Conservation (phyloP, 2,888 invertebrate species). For the Tanypteryx hageni region DNA sequence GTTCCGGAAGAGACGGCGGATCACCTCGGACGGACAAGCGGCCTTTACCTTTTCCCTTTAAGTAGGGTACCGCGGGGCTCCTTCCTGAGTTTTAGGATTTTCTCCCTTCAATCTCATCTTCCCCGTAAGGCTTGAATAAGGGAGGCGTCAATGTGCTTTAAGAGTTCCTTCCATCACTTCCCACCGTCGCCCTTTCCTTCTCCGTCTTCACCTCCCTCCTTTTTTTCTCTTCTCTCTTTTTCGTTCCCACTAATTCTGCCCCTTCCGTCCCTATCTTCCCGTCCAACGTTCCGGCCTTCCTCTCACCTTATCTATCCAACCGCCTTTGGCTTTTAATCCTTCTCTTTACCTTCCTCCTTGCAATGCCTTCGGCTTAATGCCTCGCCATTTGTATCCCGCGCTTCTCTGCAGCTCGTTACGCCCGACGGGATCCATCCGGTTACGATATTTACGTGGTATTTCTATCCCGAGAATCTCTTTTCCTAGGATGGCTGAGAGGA, state of each 20-base stretch:
- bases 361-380: constrained; percentile 20
- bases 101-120: neutral
- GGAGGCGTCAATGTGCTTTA: constrained; percentile 31
- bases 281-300: neutral
- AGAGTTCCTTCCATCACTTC: constrained; percentile 23
- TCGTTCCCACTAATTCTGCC: neutral
- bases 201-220: neutral
- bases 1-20: neutral
- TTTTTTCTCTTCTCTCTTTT: neutral
- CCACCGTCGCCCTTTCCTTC: no score
- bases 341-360: neutral
- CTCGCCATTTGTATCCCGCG: constrained; percentile 7
- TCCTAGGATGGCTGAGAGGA: neutral
- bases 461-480: neutral
- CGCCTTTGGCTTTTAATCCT: neutral
- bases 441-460: neutral
- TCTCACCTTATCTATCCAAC: neutral
- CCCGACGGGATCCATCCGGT: neutral
- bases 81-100: neutral
- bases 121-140: constrained; percentile 22
- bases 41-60: neutral
- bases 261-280: neutral
- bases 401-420: neutral
- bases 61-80: neutral
- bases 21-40: neutral